Base-by-base conservation (phyloP, 2,888 invertebrate species). In the Pardosa pseudoannulata region DNA sequence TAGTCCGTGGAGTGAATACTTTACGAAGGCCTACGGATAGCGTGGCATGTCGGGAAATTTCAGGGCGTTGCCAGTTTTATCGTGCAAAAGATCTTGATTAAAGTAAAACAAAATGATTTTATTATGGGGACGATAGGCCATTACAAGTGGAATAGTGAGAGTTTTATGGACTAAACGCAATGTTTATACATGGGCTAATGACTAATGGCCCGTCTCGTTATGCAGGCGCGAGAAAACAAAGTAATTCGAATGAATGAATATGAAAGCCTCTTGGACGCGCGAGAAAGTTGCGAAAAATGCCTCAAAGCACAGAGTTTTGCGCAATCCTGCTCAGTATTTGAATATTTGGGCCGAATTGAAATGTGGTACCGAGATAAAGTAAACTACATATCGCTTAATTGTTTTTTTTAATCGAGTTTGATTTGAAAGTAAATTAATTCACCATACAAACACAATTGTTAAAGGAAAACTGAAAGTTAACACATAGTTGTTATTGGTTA, bases 1-100 rank as follows among this genome's bases (percentile, higher is more conserved):
- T 11, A 50, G 32, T 67, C 31, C 82, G 82, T 76, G 82, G 62
- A 71, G 27, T 31, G 82, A 75, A 82, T 82, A 82, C 71, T 64
- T 76, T 75, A 75, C 41, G 29, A 39, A 68, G 56, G 46, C 36
- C 32, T 65, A 39, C 62, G 64, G 56, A 7, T 29, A 71, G 32
- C 29, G 64, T 71, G 64, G 82, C 82, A 64, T 71, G 75, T 70
- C 81, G 75, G 75, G 82, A 82, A 62, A 82, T 82, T 82, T 82
- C 62, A 75, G 82, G 82, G 82, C 82, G 82, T 82, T 75, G 75
- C 82, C 82, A 82, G 46, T 75, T 75, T 82, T 82, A 82, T 82
- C 82, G 64, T 39, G 23, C 70, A 70, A 76, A 82, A 64, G 64
- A 82, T 82, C 82, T 82, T 82, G 82, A 82, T 75, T 82, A 76